A percentile compares a stretch with the other conserved stretches of the same genome.
phyloP scores from a whole-genome alignment of 2,888 invertebrate genomes.

The Cenopis cana region DNA sequence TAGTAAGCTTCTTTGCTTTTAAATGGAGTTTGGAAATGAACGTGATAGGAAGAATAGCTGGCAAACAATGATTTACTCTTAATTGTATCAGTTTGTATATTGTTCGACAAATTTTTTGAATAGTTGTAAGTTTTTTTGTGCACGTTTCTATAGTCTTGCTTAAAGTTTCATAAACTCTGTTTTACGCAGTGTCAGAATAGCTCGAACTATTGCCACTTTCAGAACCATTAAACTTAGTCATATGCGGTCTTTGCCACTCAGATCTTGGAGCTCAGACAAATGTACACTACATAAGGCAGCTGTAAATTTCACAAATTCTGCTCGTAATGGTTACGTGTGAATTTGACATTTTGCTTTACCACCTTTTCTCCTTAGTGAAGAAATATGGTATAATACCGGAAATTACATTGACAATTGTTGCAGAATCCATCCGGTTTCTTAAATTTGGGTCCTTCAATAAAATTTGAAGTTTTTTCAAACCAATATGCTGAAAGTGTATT shows the following conservation, averaged over 20 bases:
- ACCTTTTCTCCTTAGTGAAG: not conserved
- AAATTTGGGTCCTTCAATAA: not conserved
- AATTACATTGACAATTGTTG: conserved; percentile 12
- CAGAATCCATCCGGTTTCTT: not conserved
- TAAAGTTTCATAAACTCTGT: not conserved
- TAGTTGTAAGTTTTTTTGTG: not conserved
- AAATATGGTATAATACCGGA: conserved; percentile 14
- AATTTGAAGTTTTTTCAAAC: not conserved
- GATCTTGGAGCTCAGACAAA: not conserved
- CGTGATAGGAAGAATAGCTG: conserved; percentile 3
- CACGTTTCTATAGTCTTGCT: not conserved
- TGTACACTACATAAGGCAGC: not conserved
- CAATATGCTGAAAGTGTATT: not conserved
- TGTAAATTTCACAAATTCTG: conserved; percentile 11
- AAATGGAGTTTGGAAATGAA: too few relatives aligned
- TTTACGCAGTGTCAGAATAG: not conserved
- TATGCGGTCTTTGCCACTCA: not conserved
- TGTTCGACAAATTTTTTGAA: not conserved
- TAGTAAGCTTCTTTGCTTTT: conserved; percentile 8
- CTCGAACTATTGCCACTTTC: not conserved
- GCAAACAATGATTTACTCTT: not conserved
- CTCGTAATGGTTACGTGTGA: conserved; percentile 26
- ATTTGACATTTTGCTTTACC: conserved; percentile 20
- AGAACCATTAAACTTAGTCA: not conserved
- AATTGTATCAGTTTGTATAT: not conserved